These are phyloP conservation scores for Aproaerema taeniolella DNA, from an alignment of 2,888 invertebrate genomes.

Conservation along the genomic window DNA sequence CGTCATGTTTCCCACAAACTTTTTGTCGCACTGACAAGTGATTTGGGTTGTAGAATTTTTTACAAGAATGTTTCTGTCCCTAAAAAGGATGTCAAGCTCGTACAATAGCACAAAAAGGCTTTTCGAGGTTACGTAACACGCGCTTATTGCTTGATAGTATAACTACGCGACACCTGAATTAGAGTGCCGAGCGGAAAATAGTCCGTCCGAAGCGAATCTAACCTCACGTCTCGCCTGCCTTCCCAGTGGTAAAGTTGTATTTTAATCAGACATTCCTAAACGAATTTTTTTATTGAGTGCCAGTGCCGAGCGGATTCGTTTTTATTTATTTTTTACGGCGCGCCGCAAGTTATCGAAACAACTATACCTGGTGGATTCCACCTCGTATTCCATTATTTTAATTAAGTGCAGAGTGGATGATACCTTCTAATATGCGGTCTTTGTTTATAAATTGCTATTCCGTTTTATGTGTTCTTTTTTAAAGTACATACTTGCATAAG, in stretches of 20 bases:
- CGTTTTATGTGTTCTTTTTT: too few species aligned
- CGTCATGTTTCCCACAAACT: slow-evolving; percentile 8
- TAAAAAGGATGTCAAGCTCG: slow-evolving; percentile 7
- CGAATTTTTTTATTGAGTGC: slow-evolving; percentile 47
- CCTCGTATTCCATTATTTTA: slow-evolving; percentile 5
- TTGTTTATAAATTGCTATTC: not conserved
- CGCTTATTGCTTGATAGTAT: slow-evolving; percentile 31
- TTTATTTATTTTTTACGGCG: slow-evolving; percentile 43
- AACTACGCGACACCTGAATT: slow-evolving; percentile 40
- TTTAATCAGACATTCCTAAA: slow-evolving; percentile 69
- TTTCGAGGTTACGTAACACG: slow-evolving; percentile 14
- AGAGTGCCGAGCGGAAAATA: slow-evolving; percentile 51
- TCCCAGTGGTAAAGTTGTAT: slow-evolving; percentile 39
- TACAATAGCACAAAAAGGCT: slow-evolving; percentile 9
- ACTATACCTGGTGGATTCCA: slow-evolving; percentile 22
- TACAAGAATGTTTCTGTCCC: slow-evolving; percentile 4
- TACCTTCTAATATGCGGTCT: not conserved
- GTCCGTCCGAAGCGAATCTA: slow-evolving; percentile 62
- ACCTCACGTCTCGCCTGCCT: slow-evolving; percentile 47
- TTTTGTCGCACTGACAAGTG: slow-evolving; percentile 16
- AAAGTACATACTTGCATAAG: too few species aligned
- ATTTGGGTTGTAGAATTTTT: slow-evolving; percentile 14
- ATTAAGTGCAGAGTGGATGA: slow-evolving; percentile 2
- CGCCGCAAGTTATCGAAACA: slow-evolving; percentile 18
- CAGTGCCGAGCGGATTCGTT: slow-evolving; percentile 30